Evolutionary conservation across 1,140 invertebrate genomes (phyloP).

Genomic region (Zophobas atratus): DNA sequence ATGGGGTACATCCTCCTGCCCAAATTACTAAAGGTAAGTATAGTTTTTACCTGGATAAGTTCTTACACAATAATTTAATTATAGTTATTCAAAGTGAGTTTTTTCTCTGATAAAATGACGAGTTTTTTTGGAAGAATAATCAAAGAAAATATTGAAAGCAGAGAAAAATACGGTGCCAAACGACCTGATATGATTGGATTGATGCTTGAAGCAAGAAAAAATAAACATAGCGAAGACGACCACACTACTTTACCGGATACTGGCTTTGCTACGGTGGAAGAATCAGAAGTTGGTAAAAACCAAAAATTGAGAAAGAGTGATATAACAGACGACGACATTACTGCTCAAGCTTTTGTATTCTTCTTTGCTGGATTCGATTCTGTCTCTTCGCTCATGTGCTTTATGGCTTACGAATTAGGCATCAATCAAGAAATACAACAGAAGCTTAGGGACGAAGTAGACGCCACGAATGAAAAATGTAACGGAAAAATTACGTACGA

Average conservation of each 20-base stretch:
- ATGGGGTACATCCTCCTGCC: not conserved
- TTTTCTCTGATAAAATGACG: not conserved
- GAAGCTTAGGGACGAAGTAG: too few relatives aligned
- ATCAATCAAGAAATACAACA: conserved; percentile 69
- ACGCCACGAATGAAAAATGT: conserved; percentile 49
- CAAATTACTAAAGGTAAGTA: not conserved
- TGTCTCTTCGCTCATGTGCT: conserved; percentile 58
- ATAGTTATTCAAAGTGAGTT: not conserved
- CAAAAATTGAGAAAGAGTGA: too few relatives aligned
- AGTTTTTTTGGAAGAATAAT: not conserved
- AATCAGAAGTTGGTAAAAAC: too few relatives aligned
- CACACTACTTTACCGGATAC: not conserved
- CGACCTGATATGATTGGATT: too few relatives aligned
- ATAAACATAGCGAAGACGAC: not conserved
- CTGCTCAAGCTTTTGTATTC: not conserved
- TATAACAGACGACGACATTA: conserved; percentile 52
- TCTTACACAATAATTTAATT: not conserved
- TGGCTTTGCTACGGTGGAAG: too few relatives aligned
- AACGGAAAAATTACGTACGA: not conserved
- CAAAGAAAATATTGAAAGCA: too few relatives aligned
- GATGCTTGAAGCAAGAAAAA: not conserved
- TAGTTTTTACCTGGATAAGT: not conserved
- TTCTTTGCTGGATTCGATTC: conserved; percentile 49
- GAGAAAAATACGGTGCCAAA: too few relatives aligned
- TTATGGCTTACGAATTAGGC: conserved; percentile 23